Evolutionary conservation across 1,140 invertebrate genomes (phyloP).

Genomic region (Cydia strobilella): DNA sequence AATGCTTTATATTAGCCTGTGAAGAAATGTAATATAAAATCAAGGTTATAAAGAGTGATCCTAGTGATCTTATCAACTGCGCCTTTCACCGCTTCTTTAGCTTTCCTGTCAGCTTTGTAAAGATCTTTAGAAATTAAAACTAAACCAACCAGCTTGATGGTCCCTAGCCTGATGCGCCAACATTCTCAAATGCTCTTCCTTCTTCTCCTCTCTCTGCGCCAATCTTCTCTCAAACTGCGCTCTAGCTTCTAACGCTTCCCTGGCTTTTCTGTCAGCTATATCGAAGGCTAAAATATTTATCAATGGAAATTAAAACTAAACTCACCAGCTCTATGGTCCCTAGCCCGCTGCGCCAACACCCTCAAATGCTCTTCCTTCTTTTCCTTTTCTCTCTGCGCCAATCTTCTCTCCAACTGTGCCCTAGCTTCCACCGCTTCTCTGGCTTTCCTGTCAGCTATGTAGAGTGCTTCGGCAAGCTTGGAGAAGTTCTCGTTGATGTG

Average conservation of each 20-base stretch:
- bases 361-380: constrained; percentile 98
- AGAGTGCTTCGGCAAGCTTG: constrained; percentile 97
- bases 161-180: constrained; percentile 98
- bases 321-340: constrained; percentile 94
- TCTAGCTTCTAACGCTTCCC: constrained; percentile 97
- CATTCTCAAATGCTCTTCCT: constrained; percentile 96
- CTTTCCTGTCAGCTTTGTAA: constrained; percentile 94
- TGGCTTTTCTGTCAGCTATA: constrained; percentile 98
- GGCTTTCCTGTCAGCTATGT: constrained; percentile 98
- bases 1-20: too few species aligned
- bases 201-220: constrained; percentile 98
- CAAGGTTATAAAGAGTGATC: too few species aligned
- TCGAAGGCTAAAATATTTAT: constrained; percentile 90
- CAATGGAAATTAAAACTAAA: constrained; percentile 5
- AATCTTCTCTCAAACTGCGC: constrained; percentile 98
- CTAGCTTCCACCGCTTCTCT: constrained; percentile 98
- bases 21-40: too few species aligned
- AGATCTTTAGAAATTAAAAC: constrained; percentile 81
- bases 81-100: constrained; percentile 98
- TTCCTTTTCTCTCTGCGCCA: constrained; percentile 99
- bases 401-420: constrained; percentile 96
- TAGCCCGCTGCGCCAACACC: constrained; percentile 95
- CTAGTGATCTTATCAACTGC: constrained; percentile 98
- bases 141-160: constrained; percentile 89
- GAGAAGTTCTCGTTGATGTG: constrained; percentile 99